Evolutionary conservation across 2,113 vertebrate genomes (phyloP).

Genomic region (Ranitomeya variabilis): DNA sequence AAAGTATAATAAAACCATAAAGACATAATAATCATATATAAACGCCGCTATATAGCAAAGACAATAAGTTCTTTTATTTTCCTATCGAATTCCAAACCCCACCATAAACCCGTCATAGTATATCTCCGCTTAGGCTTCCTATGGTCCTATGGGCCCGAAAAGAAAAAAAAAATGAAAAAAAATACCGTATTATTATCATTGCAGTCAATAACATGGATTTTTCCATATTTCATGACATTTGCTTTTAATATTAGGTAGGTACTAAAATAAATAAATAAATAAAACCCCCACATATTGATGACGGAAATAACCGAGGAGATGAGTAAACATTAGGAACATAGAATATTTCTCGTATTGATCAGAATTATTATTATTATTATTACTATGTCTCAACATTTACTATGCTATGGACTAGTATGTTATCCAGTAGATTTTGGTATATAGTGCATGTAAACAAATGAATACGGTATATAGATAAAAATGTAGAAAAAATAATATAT

Average conservation of each 20-base stretch:
- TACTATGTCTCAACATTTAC: neutral
- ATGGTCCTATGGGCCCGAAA: neutral
- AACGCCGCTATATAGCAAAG: neutral
- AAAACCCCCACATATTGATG: slow-evolving; percentile 19
- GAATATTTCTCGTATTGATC: slow-evolving; percentile 9
- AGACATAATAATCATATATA: neutral
- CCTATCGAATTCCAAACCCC: neutral
- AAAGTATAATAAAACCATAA: neutral
- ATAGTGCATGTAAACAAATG: neutral
- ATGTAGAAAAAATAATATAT: too few relatives aligned
- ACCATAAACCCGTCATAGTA: neutral
- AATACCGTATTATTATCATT: slow-evolving; percentile 30
- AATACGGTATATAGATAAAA: too few relatives aligned
- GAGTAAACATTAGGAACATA: slow-evolving; percentile 17
- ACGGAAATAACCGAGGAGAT: neutral
- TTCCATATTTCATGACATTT: slow-evolving; percentile 43
- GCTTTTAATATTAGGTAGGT: slow-evolving; percentile 24
- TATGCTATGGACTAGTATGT: neutral
- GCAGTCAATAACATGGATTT: slow-evolving; percentile 40
- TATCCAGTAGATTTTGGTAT: neutral
- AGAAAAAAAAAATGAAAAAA: neutral
- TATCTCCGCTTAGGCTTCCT: neutral
- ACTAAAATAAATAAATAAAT: slow-evolving; percentile 23
- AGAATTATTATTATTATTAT: neutral
- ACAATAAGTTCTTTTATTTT: neutral